Conservation (phyloP, 2,888 invertebrate species). For the Lampropteryx suffumata region DNA sequence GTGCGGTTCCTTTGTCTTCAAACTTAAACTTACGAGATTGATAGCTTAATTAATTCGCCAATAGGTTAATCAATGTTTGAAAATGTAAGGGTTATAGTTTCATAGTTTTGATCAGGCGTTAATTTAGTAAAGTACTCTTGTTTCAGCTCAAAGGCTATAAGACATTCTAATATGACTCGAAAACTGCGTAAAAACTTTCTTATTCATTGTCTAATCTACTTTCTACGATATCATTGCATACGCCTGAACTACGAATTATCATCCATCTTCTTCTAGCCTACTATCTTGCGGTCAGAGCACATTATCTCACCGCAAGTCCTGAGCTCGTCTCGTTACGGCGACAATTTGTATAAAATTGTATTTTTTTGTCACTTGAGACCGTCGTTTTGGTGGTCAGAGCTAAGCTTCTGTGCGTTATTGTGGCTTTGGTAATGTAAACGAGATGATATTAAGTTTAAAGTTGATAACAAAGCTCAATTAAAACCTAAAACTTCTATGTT, state of each 20-base stretch:
- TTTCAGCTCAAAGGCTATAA: no score
- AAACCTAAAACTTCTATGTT: no score
- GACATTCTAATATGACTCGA: no score
- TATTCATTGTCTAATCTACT: constrained; percentile 12
- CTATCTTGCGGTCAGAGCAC: constrained; percentile 19
- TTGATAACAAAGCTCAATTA: no score
- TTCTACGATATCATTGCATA: constrained; percentile 10
- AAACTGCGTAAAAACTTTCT: no score
- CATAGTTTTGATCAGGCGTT: not conserved
- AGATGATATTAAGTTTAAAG: constrained; percentile 1
- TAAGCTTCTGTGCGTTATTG: constrained; percentile 18
- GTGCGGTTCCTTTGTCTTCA: constrained; percentile 47
- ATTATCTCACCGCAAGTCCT: constrained; percentile 25
- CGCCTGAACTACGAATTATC: constrained; percentile 12
- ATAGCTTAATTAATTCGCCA: constrained; percentile 49
- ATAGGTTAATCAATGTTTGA: not conserved
- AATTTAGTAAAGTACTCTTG: no score
- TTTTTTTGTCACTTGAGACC: constrained; percentile 2
- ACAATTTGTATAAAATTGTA: constrained; percentile 21
- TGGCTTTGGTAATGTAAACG: constrained; percentile 11
- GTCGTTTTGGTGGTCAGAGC: constrained; percentile 13
- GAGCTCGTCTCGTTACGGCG: constrained; percentile 22
- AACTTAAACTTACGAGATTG: constrained; percentile 58
- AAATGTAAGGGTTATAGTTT: not conserved
- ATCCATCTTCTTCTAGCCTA: constrained; percentile 1